Evolutionary conservation across 2,888 invertebrate species (phyloP).

Genomic region (Drosophila greeni): DNA sequence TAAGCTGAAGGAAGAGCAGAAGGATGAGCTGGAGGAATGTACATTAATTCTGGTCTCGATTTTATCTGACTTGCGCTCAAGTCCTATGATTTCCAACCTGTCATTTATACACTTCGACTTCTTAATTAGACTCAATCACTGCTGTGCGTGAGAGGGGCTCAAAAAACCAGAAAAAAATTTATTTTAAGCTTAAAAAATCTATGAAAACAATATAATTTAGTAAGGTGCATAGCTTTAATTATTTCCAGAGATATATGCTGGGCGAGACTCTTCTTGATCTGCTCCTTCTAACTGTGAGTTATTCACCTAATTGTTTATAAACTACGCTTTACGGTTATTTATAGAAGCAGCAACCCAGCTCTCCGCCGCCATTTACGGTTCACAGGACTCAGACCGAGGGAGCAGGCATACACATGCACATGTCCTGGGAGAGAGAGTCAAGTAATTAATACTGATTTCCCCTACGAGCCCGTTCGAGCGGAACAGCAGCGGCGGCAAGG

Average conservation of each 20-base stretch:
- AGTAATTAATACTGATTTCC: conserved; percentile 70
- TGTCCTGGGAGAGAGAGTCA: conserved; percentile 39
- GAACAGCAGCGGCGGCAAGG: conserved; percentile 43
- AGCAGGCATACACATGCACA: conserved; percentile 9
- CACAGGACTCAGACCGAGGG: conserved; percentile 3
- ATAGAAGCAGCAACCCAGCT: conserved; percentile 3
- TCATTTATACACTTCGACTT: background rate
- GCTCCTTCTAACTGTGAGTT: conserved; percentile 1
- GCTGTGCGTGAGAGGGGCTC: background rate
- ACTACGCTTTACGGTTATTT: conserved; percentile 9
- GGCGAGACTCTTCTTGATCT: background rate
- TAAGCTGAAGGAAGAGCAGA: no score
- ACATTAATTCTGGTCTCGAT: conserved; percentile 1
- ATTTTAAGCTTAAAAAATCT: background rate
- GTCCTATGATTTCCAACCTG: background rate
- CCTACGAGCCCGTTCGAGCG: conserved; percentile 52
- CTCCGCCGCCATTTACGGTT: conserved; percentile 15
- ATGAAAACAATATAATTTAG: background rate
- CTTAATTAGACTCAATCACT: background rate
- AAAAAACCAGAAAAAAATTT: background rate
- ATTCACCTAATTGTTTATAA: conserved; percentile 10
- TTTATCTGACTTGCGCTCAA: conserved; percentile 2
- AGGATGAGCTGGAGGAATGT: background rate
- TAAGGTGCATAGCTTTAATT: background rate
- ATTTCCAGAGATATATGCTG: no score